Base-by-base conservation (phyloP, 2,113 vertebrate genomes). In the Rhabdomys dilectus region DNA sequence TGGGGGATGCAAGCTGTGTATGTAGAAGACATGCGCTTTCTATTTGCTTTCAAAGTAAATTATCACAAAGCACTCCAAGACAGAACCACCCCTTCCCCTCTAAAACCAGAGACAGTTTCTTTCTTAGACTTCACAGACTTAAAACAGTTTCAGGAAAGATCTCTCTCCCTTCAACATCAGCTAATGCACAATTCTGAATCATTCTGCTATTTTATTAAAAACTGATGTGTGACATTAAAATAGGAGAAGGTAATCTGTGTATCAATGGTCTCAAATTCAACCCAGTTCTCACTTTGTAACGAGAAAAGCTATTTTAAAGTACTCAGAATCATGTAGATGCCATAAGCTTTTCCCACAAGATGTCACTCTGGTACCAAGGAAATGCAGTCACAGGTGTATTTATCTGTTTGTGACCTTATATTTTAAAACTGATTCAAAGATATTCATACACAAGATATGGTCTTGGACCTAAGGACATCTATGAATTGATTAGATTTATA, bases 301-400 rank as follows among this genome's bases (percentile, higher is more conserved):
- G 24, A 87, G 84, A 39, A 64, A 95, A 88, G 90, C 17, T 56
- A 75, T 53, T 96, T 75, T 53, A 75, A 89, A 90, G 17, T 77
- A 77, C 64, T 66, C 48, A 51, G 93, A 95, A 94, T 76, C 31
- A 76, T 42, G 53, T 12, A 93, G 68, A 34, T 15, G 24, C 21
- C 76, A 85, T 48, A 72, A 62, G 29, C 2, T 89, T 95, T 87
- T 21, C 93, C 97, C 97, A 97, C 92, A 95, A 98, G 96, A 94
- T 98, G 97, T 97, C 97, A 97, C 98, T 97, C 66, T 95, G 96
- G 84, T 87, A 97, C 85, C 68, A 93, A 91, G 64, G 82, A 96
- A 97, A 92, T 76, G 90, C 0, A 60, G 12, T 78, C 85, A 80
- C 15, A 77, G 34, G 66, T 94, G 12, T 58, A 97, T 97, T 97